phyloP scores from a whole-genome alignment of 1,140 invertebrate genomes.

The Cephus cinctus region DNA sequence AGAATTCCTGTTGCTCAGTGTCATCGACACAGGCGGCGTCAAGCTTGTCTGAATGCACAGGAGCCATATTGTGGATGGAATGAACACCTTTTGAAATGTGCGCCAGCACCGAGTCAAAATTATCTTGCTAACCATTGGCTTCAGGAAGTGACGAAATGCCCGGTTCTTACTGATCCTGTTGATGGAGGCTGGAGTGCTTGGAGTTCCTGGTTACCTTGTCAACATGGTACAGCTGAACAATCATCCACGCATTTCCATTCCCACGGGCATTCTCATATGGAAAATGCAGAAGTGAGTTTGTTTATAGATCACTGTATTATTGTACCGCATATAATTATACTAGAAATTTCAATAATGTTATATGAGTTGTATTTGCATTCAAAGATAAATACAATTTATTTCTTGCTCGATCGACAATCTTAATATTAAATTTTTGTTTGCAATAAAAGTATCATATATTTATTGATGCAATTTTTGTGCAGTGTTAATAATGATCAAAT shows the following conservation, averaged over 20 bases:
- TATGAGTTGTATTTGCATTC: too few species aligned
- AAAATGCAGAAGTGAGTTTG: slow-evolving; percentile 23
- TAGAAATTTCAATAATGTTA: too few species aligned
- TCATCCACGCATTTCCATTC: slow-evolving; percentile 19
- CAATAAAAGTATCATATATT: too few species aligned
- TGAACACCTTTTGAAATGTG: slow-evolving; percentile 69
- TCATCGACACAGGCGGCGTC: slow-evolving; percentile 65
- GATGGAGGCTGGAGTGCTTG: slow-evolving; percentile 64
- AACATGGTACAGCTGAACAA: slow-evolving; percentile 52
- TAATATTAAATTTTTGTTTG: too few species aligned
- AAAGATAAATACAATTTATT: too few species aligned
- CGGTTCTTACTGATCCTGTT: slow-evolving; percentile 62
- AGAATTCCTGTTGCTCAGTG: slow-evolving; percentile 78
- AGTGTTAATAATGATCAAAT: not conserved
- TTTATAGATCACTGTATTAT: too few species aligned
- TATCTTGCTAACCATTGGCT: slow-evolving; percentile 66
- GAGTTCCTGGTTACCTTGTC: slow-evolving; percentile 52
- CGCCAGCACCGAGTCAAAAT: slow-evolving; percentile 64
- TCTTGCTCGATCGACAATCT: too few species aligned
- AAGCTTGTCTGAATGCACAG: slow-evolving; percentile 77
- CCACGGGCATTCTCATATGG: slow-evolving; percentile 19
- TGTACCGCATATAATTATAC: too few species aligned
- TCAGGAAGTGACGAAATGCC: slow-evolving; percentile 69
- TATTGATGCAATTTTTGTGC: not conserved
- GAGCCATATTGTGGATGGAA: slow-evolving; percentile 97